phyloP scores from a whole-genome alignment of 92 coral and sea anemone genomes.

The Epizoanthus fatuus region DNA sequence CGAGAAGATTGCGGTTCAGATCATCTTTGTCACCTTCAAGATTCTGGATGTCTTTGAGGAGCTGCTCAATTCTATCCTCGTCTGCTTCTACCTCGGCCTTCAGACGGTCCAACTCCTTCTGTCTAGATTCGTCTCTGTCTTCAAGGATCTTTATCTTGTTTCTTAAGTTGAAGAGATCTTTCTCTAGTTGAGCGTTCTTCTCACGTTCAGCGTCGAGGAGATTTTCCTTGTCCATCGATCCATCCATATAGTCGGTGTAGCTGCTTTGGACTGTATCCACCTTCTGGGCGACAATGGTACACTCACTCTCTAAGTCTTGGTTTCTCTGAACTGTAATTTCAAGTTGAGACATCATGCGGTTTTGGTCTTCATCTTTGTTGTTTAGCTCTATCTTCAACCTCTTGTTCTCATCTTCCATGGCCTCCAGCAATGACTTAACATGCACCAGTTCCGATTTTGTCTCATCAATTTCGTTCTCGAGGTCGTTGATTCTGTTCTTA shows the following conservation, averaged over 20 bases:
- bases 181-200: constrained; percentile 84
- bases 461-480: constrained; percentile 91
- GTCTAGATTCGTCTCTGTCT: constrained; percentile 70
- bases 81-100: constrained; percentile 93
- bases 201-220: constrained; percentile 82
- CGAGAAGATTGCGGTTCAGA: constrained; percentile 74
- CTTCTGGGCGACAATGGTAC: constrained; percentile 81
- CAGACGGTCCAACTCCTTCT: constrained; percentile 92
- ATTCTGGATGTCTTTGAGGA: constrained; percentile 71
- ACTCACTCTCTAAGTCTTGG: constrained; percentile 84
- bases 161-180: constrained; percentile 70
- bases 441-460: constrained; percentile 88
- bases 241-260: constrained; percentile 79
- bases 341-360: constrained; percentile 78
- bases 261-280: constrained; percentile 78
- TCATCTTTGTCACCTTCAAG: constrained; percentile 89
- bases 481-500: constrained; percentile 75
- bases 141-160: constrained; percentile 73
- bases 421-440: constrained; percentile 77
- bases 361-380: constrained; percentile 87
- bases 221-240: constrained; percentile 67
- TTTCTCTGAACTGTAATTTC: constrained; percentile 80
- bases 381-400: constrained; percentile 77
- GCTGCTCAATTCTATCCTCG: constrained; percentile 72
- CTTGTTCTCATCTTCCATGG: constrained; percentile 90